A percentile compares a stretch with the other conserved stretches of the same genome.
Conservation (phyloP, 2,113 vertebrate genomes). For the Bolborhynchus lineola region DNA sequence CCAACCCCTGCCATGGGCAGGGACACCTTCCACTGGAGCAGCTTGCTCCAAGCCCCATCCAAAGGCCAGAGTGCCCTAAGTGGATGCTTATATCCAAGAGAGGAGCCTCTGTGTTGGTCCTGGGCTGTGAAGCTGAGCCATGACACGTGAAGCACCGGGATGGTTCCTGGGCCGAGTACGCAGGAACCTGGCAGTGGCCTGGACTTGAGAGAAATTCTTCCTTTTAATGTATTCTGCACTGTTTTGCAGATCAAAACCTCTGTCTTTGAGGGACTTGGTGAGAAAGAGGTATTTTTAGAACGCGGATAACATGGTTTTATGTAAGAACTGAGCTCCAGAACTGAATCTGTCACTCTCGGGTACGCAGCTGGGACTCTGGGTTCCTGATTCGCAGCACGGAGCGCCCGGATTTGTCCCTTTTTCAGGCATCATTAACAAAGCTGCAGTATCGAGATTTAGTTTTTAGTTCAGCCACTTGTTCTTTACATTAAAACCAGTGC, state of each 20-base stretch:
- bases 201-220: background rate
- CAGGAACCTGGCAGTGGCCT: background rate
- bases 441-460: background rate
- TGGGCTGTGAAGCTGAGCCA: background rate
- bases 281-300: background rate
- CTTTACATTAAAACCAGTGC: background rate
- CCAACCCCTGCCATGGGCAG: background rate
- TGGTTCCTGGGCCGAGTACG: background rate
- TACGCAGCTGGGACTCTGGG: background rate
- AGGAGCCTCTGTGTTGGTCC: background rate
- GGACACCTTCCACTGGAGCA: background rate
- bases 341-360: background rate
- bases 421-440: background rate
- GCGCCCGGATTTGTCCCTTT: background rate
- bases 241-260: background rate
- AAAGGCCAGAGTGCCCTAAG: background rate
- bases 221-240: background rate
- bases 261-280: background rate
- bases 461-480: background rate
- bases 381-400: background rate
- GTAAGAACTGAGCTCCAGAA: background rate
- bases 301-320: background rate
- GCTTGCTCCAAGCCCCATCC: background rate
- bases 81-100: background rate
- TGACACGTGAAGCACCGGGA: accelerated